These are phyloP conservation scores for Pelodiscus sinensis DNA, from an alignment of 2,113 vertebrate species.

Conservation along the genomic window DNA sequence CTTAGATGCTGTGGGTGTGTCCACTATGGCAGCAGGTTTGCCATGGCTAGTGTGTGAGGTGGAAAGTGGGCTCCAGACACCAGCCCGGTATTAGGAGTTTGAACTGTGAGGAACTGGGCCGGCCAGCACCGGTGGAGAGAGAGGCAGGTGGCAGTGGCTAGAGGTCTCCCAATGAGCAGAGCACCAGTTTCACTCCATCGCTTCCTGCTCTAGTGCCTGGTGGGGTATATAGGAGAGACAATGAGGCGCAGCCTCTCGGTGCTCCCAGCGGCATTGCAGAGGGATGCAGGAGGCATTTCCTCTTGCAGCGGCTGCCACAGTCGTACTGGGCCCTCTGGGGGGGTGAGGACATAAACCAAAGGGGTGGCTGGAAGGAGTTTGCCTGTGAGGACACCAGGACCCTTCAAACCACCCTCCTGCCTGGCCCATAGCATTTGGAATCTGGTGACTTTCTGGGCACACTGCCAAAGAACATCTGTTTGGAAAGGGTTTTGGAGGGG, in stretches of 20 bases:
- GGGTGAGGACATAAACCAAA: not conserved
- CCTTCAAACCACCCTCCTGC: not conserved
- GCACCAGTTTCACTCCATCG: not conserved
- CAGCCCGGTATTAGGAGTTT: not conserved
- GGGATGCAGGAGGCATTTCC: not conserved
- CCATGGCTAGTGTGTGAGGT: not conserved
- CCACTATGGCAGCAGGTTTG: not conserved
- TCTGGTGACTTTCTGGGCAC: not conserved
- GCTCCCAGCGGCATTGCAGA: not conserved
- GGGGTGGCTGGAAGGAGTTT: not conserved
- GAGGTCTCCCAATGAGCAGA: not conserved
- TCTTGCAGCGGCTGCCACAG: not conserved
- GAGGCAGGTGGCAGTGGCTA: not conserved
- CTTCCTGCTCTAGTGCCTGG: not conserved
- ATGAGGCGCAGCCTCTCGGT: not conserved
- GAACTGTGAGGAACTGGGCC: not conserved
- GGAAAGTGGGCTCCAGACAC: not conserved
- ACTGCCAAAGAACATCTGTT: not conserved
- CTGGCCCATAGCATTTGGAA: not conserved
- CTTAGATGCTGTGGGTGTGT: accelerated
- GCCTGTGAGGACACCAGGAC: not conserved
- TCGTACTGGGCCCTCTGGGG: not conserved
- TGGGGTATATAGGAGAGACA: not conserved
- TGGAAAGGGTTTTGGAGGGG: not conserved
- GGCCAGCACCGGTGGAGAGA: not conserved